These are phyloP conservation scores for Athene noctua DNA, from an alignment of 2,113 vertebrate species.

Conservation along the genomic window DNA sequence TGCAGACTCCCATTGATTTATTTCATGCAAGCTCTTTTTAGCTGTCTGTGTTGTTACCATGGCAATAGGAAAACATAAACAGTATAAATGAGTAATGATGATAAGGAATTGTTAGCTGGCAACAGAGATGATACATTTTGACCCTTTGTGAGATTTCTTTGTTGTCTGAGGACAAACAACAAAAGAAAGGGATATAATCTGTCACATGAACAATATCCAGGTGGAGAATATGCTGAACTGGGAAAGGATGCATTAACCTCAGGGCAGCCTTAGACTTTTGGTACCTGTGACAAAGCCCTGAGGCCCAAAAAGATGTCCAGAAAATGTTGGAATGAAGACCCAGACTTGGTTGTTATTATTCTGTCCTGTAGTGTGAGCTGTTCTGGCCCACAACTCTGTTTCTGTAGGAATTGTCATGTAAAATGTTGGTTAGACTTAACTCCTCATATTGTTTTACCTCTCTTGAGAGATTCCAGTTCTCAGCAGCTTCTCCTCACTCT, in stretches of 20 bases:
- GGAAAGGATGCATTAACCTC: background rate
- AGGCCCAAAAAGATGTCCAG: background rate
- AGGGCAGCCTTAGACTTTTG: background rate
- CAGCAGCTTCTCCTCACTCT: background rate
- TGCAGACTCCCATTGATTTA: slow-evolving; percentile 47
- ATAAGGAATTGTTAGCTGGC: slow-evolving; percentile 61
- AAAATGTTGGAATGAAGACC: background rate
- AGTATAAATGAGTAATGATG: slow-evolving; percentile 41
- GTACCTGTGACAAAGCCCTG: background rate
- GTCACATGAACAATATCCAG: background rate
- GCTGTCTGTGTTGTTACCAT: slow-evolving; percentile 41
- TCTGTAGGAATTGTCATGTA: background rate
- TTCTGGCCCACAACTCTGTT: background rate
- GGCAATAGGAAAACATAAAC: slow-evolving; percentile 52
- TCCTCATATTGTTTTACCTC: background rate
- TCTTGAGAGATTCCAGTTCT: background rate
- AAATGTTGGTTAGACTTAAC: background rate
- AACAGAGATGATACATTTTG: slow-evolving; percentile 31
- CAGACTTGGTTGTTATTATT: background rate
- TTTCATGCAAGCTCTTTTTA: slow-evolving; percentile 48
- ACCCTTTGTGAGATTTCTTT: slow-evolving; percentile 18
- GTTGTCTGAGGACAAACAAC: background rate
- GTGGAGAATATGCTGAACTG: background rate
- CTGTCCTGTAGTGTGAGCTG: background rate
- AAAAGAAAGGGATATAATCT: slow-evolving; percentile 8